Evolutionary conservation across 2,888 invertebrate genomes (phyloP).

Genomic region (Hirudinaria manillensis): DNA sequence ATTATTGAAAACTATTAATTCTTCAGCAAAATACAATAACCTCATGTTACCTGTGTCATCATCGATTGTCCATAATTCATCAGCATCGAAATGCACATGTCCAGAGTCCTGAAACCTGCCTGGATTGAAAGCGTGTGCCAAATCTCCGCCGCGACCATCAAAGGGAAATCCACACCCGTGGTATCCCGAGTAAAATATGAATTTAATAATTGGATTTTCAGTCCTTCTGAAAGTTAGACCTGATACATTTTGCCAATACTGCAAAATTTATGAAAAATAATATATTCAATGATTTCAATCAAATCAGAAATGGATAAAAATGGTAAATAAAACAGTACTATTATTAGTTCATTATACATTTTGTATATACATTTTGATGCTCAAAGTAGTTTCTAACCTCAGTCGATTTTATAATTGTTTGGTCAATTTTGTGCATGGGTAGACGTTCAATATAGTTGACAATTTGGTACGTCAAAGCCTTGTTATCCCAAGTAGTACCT

Average conservation of each 20-base stretch:
- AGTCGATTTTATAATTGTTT: not conserved
- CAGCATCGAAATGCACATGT: slow-evolving; percentile 21
- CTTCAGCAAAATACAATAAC: no score
- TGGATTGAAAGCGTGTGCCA: slow-evolving; percentile 23
- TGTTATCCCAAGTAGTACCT: slow-evolving; percentile 3
- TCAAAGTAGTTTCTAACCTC: not conserved
- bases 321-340: not conserved
- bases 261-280: not conserved
- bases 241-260: slow-evolving; percentile 15
- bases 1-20: no score
- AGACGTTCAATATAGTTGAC: not conserved
- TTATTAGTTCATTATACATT: not conserved
- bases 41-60: no score
- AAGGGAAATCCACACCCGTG: slow-evolving; percentile 16
- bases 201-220: not conserved
- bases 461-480: not conserved
- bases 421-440: not conserved
- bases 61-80: not conserved
- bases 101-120: not conserved
- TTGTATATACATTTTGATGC: not conserved
- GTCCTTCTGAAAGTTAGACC: not conserved
- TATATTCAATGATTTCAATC: not conserved
- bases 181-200: not conserved
- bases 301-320: no score
- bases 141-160: slow-evolving; percentile 4